Evolutionary conservation across 1,140 invertebrate species (phyloP), one percentile per base, ranked within the genome.

Genomic region (Manduca sexta): DNA sequence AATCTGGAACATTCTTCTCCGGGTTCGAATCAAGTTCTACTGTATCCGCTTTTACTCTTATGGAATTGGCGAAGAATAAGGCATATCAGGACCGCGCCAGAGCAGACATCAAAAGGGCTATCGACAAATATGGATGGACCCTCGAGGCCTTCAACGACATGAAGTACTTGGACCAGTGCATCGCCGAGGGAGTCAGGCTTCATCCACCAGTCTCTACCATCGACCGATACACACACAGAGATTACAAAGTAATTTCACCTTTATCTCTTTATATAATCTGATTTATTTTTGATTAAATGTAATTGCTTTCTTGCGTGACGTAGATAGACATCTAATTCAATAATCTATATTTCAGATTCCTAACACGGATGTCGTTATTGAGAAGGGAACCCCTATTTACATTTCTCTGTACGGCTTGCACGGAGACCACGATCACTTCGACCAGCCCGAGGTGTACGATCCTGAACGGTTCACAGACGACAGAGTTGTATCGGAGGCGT

Each of bases 401-500:
- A 82, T 91, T 17, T 83, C 89, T 0, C 64, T 86, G 18, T 71
- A 84, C 34, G 86, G 86, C 0, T 44, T 89, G 2, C 89, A 91
- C 34, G 67, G 80, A 2, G 90, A 94, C 63, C 74, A 88, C 0
- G 57, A 90, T 41, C 88, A 89, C 50, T 95, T 90, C 56, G 86
- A 89, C 4, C 82, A 94, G 37, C 93, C 94, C 0, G 85, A 91
- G 2, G 66, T 64, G 2, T 95, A 91, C 64, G 86, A 91, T 60
- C 94, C 94, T 0, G 91, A 93, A 42, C 81, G 93, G 49, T 94
- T 93, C 15, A 35, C 29, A 14, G 39, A 48, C n/a, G 47, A 16
- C 0, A 46, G 26, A 10, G 33, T 10, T 4, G 14, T 56, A 0
- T 30, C 45, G 2, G 52, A 52, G 3, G 53, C 53, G n/a, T 56